These are phyloP conservation scores for Helarctos malayanus DNA, from an alignment of 2,797 vertebrate species.

Conservation along the genomic window DNA sequence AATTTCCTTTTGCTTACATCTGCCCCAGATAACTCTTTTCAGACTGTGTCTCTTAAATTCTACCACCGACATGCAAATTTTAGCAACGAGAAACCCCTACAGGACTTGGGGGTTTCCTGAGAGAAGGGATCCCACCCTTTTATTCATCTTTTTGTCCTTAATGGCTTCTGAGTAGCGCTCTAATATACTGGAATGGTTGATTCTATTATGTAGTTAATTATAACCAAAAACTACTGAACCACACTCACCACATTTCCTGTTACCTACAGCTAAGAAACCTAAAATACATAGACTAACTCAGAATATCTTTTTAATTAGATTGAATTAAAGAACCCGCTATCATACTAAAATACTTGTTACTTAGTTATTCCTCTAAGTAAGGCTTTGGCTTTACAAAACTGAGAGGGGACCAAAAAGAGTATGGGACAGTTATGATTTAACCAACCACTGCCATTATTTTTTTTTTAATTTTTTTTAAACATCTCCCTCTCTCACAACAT, in stretches of 20 bases:
- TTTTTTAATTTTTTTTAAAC: background rate
- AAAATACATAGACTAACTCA: background rate
- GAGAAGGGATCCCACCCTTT: background rate
- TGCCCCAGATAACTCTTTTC: background rate
- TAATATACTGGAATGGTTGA: background rate
- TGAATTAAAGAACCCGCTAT: background rate
- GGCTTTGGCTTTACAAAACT: background rate
- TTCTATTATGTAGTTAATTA: constrained; percentile 29
- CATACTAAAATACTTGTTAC: background rate
- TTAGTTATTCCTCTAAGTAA: background rate
- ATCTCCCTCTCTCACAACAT: background rate
- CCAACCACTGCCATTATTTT: background rate
- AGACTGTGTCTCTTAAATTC: background rate
- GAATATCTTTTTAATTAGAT: background rate
- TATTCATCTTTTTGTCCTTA: constrained; percentile 27
- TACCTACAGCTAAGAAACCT: constrained; percentile 32
- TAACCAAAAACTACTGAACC: background rate
- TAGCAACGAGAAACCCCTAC: background rate
- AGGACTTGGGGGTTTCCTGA: background rate
- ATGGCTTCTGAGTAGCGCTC: constrained; percentile 8
- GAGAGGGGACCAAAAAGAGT: background rate
- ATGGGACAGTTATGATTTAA: background rate
- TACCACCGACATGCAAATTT: background rate
- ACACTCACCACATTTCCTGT: background rate
- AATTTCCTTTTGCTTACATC: background rate